Percentiles rank a stretch among this genome's conserved stretches.
phyloP scores from a whole-genome alignment of 2,888 invertebrate species.

The Idaea biselata region DNA sequence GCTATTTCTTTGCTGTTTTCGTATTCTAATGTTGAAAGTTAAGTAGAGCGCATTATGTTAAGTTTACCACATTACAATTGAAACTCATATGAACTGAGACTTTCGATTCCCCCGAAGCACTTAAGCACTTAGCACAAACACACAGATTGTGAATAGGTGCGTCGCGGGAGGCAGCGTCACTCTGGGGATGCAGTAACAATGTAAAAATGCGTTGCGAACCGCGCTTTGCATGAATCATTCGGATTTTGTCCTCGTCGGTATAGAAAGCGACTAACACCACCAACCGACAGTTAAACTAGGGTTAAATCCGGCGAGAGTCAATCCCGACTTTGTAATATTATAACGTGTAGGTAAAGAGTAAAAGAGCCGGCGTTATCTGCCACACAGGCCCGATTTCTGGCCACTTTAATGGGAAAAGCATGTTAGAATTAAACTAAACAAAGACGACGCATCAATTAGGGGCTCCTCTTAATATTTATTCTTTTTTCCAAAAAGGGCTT shows the following conservation, averaged over 20 bases:
- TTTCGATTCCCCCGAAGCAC: constrained; percentile 73
- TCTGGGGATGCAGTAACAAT: constrained; percentile 70
- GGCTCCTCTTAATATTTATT: constrained; percentile 59
- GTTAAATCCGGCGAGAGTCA: constrained; percentile 57
- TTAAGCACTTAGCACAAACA: constrained; percentile 78
- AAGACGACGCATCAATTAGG: constrained; percentile 82
- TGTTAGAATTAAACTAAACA: constrained; percentile 82
- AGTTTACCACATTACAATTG: constrained; percentile 8
- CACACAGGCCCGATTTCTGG: constrained; percentile 73
- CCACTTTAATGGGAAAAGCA: constrained; percentile 82
- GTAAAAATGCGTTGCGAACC: constrained; percentile 67
- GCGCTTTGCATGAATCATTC: constrained; percentile 63
- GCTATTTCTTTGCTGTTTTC: not conserved
- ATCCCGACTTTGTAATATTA: constrained; percentile 71
- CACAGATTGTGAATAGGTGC: constrained; percentile 71
- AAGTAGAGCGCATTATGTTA: too few relatives aligned
- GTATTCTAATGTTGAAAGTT: too few relatives aligned
- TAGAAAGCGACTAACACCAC: constrained; percentile 44
- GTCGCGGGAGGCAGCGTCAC: constrained; percentile 42
- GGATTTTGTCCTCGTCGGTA: constrained; percentile 61
- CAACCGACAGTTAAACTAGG: constrained; percentile 63
- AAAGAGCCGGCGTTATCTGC: constrained; percentile 77
- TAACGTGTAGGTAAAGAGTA: constrained; percentile 73
- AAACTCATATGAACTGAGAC: constrained; percentile 59
- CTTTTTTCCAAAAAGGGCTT: constrained; percentile 66